phyloP scores from a whole-genome alignment of 92 coral and sea anemone genomes.

The Galaxea fascicularis region DNA sequence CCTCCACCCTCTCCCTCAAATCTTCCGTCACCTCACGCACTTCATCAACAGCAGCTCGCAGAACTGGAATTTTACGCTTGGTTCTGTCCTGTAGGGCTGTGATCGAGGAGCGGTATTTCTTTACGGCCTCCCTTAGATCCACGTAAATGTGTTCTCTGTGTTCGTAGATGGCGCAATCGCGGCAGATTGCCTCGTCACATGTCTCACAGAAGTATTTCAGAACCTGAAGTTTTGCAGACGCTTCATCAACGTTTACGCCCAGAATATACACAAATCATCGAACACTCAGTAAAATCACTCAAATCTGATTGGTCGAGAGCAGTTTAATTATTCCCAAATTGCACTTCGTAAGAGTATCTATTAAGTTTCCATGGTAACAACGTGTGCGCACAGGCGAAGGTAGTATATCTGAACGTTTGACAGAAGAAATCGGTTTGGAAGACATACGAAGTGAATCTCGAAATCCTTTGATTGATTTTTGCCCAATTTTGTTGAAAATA shows the following conservation, averaged over 20 bases:
- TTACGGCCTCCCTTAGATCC: conserved; percentile 85
- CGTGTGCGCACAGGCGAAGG: no score
- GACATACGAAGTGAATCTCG: no score
- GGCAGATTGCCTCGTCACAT: conserved; percentile 91
- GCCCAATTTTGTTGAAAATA: no score
- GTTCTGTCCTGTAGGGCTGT: conserved; percentile 76
- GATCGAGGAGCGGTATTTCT: conserved; percentile 80
- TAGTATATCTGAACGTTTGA: no score
- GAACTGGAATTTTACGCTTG: conserved; percentile 84
- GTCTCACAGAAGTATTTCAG: conserved; percentile 90
- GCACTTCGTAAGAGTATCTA: no score
- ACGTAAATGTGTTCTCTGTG: conserved; percentile 92
- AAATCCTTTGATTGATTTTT: no score
- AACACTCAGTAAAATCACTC: no score
- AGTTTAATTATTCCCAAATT: no score
- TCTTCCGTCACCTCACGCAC: conserved; percentile 78
- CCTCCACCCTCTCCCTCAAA: conserved; percentile 77
- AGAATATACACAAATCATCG: no score
- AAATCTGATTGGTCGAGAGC: no score
- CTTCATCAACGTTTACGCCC: neutral
- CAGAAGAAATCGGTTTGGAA: no score
- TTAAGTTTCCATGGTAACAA: no score
- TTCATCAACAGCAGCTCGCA: conserved; percentile 86
- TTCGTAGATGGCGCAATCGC: conserved; percentile 93
- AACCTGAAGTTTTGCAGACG: conserved; percentile 42